Evolutionary conservation across 2,797 vertebrate genomes (phyloP), one percentile per base, ranked within the genome.

Genomic region (Sebastes taczanowskii): DNA sequence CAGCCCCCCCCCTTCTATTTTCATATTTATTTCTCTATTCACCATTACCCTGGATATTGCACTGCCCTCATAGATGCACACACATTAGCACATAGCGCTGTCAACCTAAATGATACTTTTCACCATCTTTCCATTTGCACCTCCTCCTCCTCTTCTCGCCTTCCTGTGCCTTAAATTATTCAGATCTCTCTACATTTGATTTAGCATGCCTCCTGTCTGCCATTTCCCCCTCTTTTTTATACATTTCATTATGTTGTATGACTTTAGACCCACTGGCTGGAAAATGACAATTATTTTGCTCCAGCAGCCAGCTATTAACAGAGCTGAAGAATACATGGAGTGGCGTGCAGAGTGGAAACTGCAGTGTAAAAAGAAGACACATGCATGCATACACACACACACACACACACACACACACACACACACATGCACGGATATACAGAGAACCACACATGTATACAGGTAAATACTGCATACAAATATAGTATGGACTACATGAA

Each of bases 241-340:
- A 96, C 95, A 95, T 96, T 96, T 95, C 95, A 96, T 95, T 96
- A 96, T 96, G 94, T 95, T 95, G 94, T 95, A 96, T 95, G 95
- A 96, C 95, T 96, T 95, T 95, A 96, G 94, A 94, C 94, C 95
- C 95, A 96, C 94, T 95, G 95, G 95, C 95, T 96, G 95, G 95
- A 96, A 96, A 96, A 96, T 96, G 95, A 96, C 95, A 96, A 96
- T 96, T 95, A 96, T 96, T 96, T 95, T 96, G 95, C 95, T 96
- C 94, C 94, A 95, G 95, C 94, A 95, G 94, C 93, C 95, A 94
- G 92, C 95, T 95, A 96, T 96, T 95, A 96, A 94, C 92, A 94
- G 92, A 93, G 92, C 91, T 88, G 89, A 91, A 92, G 93, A 95
- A 95, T 93, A 93, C 91, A 91, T 90, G 83, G 90, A 92, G 94